A percentile compares a stretch with the other conserved stretches of the same genome.
Conservation (phyloP, 2,113 vertebrate genomes). For the Stictonetta naevosa region DNA sequence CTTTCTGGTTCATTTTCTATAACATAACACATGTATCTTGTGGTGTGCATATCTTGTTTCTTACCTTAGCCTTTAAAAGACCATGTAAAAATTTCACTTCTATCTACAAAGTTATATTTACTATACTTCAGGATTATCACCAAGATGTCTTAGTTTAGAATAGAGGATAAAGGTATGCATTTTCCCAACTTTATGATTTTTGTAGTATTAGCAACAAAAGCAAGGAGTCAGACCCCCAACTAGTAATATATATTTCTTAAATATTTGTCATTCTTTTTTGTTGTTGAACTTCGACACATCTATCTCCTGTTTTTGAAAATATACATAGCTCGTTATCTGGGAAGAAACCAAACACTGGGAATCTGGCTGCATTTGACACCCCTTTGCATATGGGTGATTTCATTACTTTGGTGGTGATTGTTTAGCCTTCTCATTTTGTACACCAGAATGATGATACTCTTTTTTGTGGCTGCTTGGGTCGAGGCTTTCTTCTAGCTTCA, state of each 20-base stretch:
- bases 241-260: neutral
- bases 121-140: neutral
- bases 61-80: neutral
- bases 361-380: neutral
- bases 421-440: neutral
- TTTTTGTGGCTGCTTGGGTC: neutral
- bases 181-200: neutral
- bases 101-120: neutral
- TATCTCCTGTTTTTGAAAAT: neutral
- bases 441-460: rapidly evolving
- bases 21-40: neutral
- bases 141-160: neutral
- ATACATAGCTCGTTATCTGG: neutral
- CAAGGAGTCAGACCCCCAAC: neutral
- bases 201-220: neutral
- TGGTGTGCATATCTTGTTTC: rapidly evolving
- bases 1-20: neutral
- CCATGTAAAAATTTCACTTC: neutral
- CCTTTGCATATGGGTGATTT: neutral
- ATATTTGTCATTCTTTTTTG: neutral
- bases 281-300: neutral
- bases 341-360: too few relatives aligned
- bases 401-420: neutral
- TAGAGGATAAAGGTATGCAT: neutral
- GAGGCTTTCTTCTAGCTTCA: neutral